These are phyloP conservation scores for Macroteleia sp. DNA, from an alignment of 2,888 invertebrate genomes.

Conservation along the genomic window DNA sequence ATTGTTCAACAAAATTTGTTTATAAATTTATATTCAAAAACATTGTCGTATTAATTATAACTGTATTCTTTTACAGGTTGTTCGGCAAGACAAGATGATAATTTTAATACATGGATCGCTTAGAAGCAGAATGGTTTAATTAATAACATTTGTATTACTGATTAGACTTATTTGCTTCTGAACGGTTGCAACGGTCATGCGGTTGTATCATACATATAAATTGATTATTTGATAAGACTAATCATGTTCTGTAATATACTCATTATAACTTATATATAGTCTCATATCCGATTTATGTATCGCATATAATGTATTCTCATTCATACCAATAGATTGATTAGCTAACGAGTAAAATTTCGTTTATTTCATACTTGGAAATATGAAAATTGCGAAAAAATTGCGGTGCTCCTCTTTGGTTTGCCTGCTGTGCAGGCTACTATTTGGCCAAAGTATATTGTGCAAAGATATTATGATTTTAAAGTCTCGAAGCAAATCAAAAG, in stretches of 20 bases:
- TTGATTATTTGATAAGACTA: constrained; percentile 72
- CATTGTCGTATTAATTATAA: no score
- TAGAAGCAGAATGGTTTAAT: constrained; percentile 8
- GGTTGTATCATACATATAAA: constrained; percentile 76
- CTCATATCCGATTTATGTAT: constrained; percentile 53
- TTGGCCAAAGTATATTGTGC: constrained; percentile 60
- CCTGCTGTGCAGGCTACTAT: constrained; percentile 60
- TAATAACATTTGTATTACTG: background rate
- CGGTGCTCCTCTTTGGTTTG: constrained; percentile 59
- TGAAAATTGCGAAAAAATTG: constrained; percentile 42
- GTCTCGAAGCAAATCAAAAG: constrained; percentile 34
- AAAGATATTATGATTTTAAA: constrained; percentile 33
- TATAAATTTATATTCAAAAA: no score
- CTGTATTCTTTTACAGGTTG: constrained; percentile 24
- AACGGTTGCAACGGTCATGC: constrained; percentile 42
- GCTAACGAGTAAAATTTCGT: constrained; percentile 47
- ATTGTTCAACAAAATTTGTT: no score
- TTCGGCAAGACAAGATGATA: constrained; percentile 24
- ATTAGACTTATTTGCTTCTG: constrained; percentile 10
- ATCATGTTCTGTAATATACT: constrained; percentile 75
- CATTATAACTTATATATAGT: constrained; percentile 68
- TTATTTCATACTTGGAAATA: constrained; percentile 52
- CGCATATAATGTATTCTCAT: constrained; percentile 55
- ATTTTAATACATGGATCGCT: constrained; percentile 16
- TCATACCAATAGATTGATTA: constrained; percentile 69